Percentiles rank a stretch among this genome's conserved stretches.
Evolutionary conservation across 2,113 vertebrate species (phyloP).

Genomic region (Poecilia latipinna): DNA sequence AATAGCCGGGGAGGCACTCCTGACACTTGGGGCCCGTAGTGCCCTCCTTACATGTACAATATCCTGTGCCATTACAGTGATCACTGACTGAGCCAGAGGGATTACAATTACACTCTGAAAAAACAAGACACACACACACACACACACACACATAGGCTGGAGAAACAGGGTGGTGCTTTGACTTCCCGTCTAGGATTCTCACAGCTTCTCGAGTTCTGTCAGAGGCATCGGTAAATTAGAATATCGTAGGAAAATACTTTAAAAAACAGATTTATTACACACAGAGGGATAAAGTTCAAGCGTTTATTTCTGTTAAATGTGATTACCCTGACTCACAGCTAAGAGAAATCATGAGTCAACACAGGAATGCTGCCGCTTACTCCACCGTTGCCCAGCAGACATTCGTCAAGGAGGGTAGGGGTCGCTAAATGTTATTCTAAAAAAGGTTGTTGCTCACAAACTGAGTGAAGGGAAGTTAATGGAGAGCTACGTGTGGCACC

Average conservation of each 20-base stretch:
- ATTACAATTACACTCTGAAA: constrained; percentile 99
- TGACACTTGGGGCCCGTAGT: constrained; percentile 95
- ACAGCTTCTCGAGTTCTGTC: constrained; percentile 37
- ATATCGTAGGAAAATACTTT: background rate
- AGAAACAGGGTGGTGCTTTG: constrained; percentile 75
- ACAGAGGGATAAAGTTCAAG: background rate
- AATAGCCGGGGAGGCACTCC: constrained; percentile 96
- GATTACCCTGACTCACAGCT: background rate
- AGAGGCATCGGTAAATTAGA: constrained; percentile 18
- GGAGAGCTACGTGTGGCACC: no score
- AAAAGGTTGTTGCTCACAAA: no score
- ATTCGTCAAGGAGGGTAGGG: no score
- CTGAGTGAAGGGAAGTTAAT: no score
- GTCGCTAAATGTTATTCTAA: no score
- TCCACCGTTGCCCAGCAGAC: background rate
- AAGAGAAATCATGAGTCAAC: background rate
- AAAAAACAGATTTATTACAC: background rate
- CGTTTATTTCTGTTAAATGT: background rate
- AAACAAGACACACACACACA: constrained; percentile 92
- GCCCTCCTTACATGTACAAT: constrained; percentile 99
- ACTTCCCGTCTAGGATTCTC: constrained; percentile 44
- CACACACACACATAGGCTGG: constrained; percentile 62
- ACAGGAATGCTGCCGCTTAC: background rate
- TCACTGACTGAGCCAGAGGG: constrained; percentile 95
- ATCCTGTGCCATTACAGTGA: constrained; percentile 98